phyloP scores from a whole-genome alignment of 2,797 vertebrate species.

The Gallinago solitaria region DNA sequence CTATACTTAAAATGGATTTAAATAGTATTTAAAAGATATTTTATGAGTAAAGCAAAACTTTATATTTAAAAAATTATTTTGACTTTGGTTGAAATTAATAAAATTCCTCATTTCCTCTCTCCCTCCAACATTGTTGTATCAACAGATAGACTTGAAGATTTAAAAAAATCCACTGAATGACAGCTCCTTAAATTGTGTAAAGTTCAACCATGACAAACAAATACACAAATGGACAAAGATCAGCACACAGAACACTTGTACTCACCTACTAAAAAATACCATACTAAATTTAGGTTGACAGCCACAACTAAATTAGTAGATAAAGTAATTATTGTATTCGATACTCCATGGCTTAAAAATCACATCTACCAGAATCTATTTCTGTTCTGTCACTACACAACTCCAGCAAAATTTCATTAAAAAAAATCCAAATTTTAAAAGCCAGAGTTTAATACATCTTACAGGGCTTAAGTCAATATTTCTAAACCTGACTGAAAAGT shows the following conservation, averaged over 20 bases:
- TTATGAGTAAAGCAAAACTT: background rate
- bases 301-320: background rate
- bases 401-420: background rate
- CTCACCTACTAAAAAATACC: conserved; percentile 27
- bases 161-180: conserved; percentile 37
- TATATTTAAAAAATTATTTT: background rate
- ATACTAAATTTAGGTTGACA: conserved; percentile 26
- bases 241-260: background rate
- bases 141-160: background rate
- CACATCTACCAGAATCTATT: background rate
- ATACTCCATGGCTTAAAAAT: background rate
- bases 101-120: background rate
- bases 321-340: background rate
- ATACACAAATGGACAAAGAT: conserved; percentile 49
- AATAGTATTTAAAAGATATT: background rate
- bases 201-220: conserved; percentile 65
- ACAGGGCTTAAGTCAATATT: background rate
- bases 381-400: background rate
- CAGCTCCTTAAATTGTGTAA: conserved; percentile 31
- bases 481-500: background rate
- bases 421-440: background rate
- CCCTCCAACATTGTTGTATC: background rate
- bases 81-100: background rate
- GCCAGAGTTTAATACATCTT: background rate
- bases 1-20: background rate